A percentile compares a stretch with the other conserved stretches of the same genome.
phyloP scores from a whole-genome alignment of 2,888 invertebrate genomes.

The Himalopsyche kuldschensis region DNA sequence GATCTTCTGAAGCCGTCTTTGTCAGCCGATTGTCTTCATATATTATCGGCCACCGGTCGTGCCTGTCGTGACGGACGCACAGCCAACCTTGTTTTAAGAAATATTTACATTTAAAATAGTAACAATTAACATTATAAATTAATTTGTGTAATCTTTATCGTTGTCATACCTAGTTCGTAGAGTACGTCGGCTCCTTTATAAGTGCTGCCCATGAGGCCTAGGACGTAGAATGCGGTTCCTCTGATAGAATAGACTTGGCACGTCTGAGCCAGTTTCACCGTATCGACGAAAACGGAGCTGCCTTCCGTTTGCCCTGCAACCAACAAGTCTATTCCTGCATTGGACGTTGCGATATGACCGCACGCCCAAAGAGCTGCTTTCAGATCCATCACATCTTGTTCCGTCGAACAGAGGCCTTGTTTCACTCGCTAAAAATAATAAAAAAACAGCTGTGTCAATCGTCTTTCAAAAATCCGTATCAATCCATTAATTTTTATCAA shows the following conservation, averaged over 20 bases:
- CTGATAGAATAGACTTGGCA: slow-evolving; percentile 85
- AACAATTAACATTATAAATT: neutral
- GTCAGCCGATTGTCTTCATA: slow-evolving; percentile 65
- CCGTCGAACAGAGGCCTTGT: slow-evolving; percentile 62
- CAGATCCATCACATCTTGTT: slow-evolving; percentile 72
- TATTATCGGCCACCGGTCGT: slow-evolving; percentile 76
- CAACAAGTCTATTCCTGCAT: slow-evolving; percentile 74
- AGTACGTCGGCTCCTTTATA: slow-evolving; percentile 80
- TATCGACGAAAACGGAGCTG: slow-evolving; percentile 52
- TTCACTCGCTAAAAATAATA: slow-evolving; percentile 40
- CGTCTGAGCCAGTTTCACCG: slow-evolving; percentile 72
- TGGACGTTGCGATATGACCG: slow-evolving; percentile 79
- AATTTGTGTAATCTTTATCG: no score
- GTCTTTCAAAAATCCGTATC: no score
- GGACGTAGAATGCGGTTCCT: slow-evolving; percentile 85
- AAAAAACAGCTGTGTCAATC: neutral
- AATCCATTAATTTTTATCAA: slow-evolving; percentile 32
- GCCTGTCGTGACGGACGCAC: slow-evolving; percentile 74
- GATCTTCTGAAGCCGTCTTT: slow-evolving; percentile 51
- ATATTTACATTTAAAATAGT: neutral
- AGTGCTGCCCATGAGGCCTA: slow-evolving; percentile 85
- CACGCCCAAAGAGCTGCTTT: slow-evolving; percentile 91
- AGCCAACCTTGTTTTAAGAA: slow-evolving; percentile 64
- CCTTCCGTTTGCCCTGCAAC: slow-evolving; percentile 57
- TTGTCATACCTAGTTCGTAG: slow-evolving; percentile 43